phyloP scores from a whole-genome alignment of 2,113 vertebrate genomes.

The Archocentrus centrarchus region DNA sequence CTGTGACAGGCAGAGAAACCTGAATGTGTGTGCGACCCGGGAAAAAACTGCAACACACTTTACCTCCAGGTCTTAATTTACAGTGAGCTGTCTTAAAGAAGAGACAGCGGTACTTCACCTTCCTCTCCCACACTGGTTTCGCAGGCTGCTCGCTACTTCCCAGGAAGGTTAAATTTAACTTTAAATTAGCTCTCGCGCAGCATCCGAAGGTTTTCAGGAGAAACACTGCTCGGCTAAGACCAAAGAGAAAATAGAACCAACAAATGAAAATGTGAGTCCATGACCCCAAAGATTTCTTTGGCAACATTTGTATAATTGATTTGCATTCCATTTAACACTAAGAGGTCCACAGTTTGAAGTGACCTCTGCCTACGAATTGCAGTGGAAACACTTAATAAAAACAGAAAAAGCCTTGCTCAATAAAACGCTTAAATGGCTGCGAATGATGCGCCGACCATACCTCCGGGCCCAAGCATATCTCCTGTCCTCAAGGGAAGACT shows the following conservation, averaged over 20 bases:
- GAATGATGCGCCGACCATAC: conserved; percentile 23
- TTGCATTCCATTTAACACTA: conserved; percentile 18
- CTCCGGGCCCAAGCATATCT: conserved; percentile 49
- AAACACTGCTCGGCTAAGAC: neutral
- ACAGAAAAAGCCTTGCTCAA: conserved; percentile 11
- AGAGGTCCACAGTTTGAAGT: conserved; percentile 9
- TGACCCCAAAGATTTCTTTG: conserved; percentile 9
- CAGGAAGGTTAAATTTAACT: conserved; percentile 12
- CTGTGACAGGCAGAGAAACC: conserved; percentile 22
- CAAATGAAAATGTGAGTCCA: conserved; percentile 11
- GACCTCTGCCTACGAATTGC: conserved; percentile 27
- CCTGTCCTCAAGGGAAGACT: conserved; percentile 49
- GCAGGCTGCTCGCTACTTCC: neutral
- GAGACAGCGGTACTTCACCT: neutral
- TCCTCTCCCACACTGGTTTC: conserved; percentile 4
- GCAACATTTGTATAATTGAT: conserved; percentile 18
- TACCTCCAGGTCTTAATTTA: conserved; percentile 49
- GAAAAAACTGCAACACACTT: conserved; percentile 12
- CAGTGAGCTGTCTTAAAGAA: neutral
- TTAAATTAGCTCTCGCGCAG: conserved; percentile 31
- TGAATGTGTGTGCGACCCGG: conserved; percentile 24
- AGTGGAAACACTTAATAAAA: conserved; percentile 32
- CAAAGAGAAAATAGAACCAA: conserved; percentile 7
- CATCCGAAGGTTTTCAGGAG: conserved; percentile 3
- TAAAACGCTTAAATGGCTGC: conserved; percentile 43